Evolutionary conservation across 2,113 vertebrate species (phyloP).

Genomic region (Pteronura brasiliensis): DNA sequence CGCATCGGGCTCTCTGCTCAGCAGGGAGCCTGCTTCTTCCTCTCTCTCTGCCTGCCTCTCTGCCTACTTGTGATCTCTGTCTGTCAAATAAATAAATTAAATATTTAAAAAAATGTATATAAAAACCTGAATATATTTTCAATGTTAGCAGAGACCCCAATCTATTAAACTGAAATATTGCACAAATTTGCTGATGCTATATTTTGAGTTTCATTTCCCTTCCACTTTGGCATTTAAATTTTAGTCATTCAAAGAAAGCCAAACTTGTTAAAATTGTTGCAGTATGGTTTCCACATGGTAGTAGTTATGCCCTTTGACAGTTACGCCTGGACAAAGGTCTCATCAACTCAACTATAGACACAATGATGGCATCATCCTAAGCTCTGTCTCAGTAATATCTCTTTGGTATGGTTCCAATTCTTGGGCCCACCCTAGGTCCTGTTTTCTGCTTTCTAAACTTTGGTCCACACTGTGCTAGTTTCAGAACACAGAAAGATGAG

Average conservation of each 20-base stretch:
- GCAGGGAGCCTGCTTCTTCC: no score
- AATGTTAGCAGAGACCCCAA: neutral
- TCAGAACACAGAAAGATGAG: neutral
- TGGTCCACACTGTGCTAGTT: neutral
- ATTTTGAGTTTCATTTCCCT: neutral
- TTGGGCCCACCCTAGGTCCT: neutral
- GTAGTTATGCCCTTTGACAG: neutral
- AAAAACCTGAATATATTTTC: neutral
- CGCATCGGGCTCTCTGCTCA: no score
- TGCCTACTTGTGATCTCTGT: no score
- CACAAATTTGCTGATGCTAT: neutral
- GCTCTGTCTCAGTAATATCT: neutral
- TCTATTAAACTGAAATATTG: neutral
- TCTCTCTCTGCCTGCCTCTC: no score
- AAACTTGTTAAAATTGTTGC: neutral
- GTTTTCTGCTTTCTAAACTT: neutral
- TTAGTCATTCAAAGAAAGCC: neutral
- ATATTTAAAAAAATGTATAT: no score
- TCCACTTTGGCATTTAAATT: slow-evolving; percentile 1
- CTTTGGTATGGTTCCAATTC: neutral
- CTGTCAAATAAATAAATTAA: no score
- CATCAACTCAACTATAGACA: no score
- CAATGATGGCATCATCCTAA: neutral
- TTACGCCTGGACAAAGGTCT: neutral
- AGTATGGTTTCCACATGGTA: neutral